These are phyloP conservation scores for Alligator sinensis DNA, from an alignment of 2,113 vertebrate species.

Conservation along the genomic window DNA sequence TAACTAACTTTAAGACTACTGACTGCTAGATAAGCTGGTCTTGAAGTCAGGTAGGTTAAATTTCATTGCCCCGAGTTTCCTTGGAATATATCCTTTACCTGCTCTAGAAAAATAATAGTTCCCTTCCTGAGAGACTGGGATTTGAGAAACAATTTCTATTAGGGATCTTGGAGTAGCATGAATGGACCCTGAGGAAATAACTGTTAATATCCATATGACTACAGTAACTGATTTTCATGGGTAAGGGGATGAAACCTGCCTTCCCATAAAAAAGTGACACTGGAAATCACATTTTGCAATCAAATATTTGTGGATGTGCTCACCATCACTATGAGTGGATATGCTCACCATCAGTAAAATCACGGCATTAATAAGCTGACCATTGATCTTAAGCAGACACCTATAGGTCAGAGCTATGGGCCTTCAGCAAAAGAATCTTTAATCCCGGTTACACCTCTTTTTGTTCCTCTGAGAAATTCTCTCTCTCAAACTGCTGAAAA, in stretches of 20 bases:
- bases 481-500: background rate
- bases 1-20: no score
- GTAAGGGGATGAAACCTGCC: background rate
- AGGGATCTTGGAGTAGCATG: background rate
- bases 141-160: background rate
- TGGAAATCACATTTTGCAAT: background rate
- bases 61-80: no score
- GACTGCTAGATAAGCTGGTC: no score
- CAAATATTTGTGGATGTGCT: background rate
- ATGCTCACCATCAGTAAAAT: no score
- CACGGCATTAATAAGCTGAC: no score
- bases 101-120: background rate
- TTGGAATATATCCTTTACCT: background rate
- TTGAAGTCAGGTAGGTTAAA: no score
- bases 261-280: background rate
- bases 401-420: background rate
- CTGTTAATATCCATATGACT: background rate
- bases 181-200: background rate
- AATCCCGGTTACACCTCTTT: background rate
- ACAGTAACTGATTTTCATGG: background rate
- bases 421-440: background rate
- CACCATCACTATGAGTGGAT: no score
- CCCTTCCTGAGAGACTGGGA: background rate
- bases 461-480: background rate
- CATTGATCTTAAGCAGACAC: background rate